Evolutionary conservation across 2,113 vertebrate genomes (phyloP).

Genomic region (Ctenomys sociabilis): DNA sequence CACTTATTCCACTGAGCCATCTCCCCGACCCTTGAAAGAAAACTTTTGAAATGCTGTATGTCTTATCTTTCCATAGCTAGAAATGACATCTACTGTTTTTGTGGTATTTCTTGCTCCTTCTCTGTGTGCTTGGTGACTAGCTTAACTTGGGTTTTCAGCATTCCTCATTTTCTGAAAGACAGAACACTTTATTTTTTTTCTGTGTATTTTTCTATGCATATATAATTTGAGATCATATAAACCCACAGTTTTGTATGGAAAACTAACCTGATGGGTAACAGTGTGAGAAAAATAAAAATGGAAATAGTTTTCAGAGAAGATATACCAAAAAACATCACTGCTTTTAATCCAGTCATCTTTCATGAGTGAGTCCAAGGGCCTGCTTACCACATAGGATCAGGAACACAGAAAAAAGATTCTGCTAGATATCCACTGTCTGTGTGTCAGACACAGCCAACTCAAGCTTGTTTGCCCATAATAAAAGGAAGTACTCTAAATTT

Average conservation of each 20-base stretch:
- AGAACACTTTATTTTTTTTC: background rate
- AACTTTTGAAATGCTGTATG: conserved; percentile 13
- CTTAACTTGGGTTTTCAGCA: background rate
- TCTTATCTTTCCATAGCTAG: conserved; percentile 27
- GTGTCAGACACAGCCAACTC: background rate
- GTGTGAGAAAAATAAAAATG: background rate
- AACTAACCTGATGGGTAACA: background rate
- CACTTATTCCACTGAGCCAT: too few relatives aligned
- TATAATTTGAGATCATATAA: background rate
- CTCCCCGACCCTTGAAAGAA: too few relatives aligned
- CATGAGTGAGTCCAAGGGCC: too few relatives aligned
- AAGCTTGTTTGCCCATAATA: background rate
- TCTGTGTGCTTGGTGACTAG: background rate
- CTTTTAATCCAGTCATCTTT: background rate
- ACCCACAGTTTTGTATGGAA: background rate
- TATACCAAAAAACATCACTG: background rate
- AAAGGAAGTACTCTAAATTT: conserved; percentile 7
- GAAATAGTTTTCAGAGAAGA: background rate
- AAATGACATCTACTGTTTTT: conserved; percentile 47
- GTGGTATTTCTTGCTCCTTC: conserved; percentile 39
- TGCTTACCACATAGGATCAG: background rate
- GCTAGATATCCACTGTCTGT: background rate
- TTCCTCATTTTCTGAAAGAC: background rate
- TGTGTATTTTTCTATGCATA: background rate
- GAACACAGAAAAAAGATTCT: background rate